These are phyloP conservation scores for Ostrea denselamellosa DNA, from an alignment of 1,140 invertebrate species.

Conservation along the genomic window DNA sequence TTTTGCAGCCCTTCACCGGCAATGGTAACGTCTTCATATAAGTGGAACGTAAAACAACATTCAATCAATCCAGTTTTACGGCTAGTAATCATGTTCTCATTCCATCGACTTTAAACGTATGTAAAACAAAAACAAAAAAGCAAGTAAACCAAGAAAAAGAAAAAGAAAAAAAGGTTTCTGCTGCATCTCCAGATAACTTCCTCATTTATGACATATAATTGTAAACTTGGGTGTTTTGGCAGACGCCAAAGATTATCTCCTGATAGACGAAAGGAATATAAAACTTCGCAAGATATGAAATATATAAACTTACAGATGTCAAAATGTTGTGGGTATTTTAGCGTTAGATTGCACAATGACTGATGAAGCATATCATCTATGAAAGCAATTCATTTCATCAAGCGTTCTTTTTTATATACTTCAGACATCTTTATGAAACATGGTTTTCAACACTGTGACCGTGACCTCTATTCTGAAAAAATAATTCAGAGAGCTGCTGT, in stretches of 20 bases:
- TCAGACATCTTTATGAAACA: background rate
- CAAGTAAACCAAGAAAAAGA: no score
- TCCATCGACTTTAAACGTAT: no score
- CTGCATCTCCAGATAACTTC: background rate
- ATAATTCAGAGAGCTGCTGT: no score
- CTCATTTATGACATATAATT: background rate
- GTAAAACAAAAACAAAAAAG: no score
- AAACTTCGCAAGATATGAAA: background rate
- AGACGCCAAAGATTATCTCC: conserved; percentile 10
- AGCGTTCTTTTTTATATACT: conserved; percentile 4
- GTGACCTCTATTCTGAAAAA: background rate
- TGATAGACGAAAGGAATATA: background rate
- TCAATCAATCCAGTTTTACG: no score
- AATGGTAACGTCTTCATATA: no score
- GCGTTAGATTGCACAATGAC: background rate
- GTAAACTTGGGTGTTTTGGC: conserved; percentile 6
- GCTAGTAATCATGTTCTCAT: no score
- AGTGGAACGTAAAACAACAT: no score
- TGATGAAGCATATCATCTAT: conserved; percentile 26
- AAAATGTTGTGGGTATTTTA: background rate
- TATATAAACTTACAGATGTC: conserved; percentile 35
- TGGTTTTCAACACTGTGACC: background rate
- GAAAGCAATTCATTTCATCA: conserved; percentile 10
- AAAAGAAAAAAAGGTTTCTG: background rate
- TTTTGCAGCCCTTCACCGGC: no score